Percentiles rank a stretch among this genome's conserved stretches.
Conservation (phyloP, 1,140 invertebrate genomes). For the Brachionus angularis region DNA sequence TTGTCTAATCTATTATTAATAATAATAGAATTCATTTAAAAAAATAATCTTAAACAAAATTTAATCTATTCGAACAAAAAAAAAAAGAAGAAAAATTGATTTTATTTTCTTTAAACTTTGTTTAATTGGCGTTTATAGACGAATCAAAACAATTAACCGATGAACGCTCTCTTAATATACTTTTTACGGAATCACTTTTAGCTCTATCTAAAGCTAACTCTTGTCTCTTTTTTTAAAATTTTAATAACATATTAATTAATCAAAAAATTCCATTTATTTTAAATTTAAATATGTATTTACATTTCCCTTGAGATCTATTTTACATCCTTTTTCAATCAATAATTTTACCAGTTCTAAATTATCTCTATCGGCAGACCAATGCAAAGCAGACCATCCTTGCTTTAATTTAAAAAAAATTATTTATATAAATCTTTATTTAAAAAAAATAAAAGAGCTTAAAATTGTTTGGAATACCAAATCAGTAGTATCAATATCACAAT, state of each 20-base stretch:
- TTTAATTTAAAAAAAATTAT: slow-evolving; percentile 46
- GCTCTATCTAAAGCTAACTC: slow-evolving; percentile 40
- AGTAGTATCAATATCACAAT: slow-evolving; percentile 52
- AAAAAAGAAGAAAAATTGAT: too few species aligned
- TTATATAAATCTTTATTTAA: not conserved
- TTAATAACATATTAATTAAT: not conserved
- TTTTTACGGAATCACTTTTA: slow-evolving; percentile 41
- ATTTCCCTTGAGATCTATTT: slow-evolving; percentile 41
- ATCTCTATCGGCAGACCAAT: slow-evolving; percentile 57
- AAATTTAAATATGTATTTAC: too few species aligned
- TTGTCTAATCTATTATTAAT: too few species aligned
- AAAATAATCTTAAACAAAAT: too few species aligned
- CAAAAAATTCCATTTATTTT: too few species aligned
- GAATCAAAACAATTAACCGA: too few species aligned
- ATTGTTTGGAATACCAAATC: too few species aligned
- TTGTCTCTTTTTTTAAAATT: slow-evolving; percentile 1
- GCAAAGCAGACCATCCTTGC: slow-evolving; percentile 57
- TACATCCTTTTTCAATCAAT: slow-evolving; percentile 49
- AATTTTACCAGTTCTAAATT: slow-evolving; percentile 54
- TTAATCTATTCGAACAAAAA: too few species aligned
- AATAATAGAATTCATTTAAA: too few species aligned
- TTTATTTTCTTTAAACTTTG: too few species aligned
- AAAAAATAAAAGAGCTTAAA: not conserved
- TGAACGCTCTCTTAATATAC: too few species aligned
- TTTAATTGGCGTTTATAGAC: too few species aligned